Conservation (phyloP, 2,113 vertebrate genomes). For the Etheostoma cragini region DNA sequence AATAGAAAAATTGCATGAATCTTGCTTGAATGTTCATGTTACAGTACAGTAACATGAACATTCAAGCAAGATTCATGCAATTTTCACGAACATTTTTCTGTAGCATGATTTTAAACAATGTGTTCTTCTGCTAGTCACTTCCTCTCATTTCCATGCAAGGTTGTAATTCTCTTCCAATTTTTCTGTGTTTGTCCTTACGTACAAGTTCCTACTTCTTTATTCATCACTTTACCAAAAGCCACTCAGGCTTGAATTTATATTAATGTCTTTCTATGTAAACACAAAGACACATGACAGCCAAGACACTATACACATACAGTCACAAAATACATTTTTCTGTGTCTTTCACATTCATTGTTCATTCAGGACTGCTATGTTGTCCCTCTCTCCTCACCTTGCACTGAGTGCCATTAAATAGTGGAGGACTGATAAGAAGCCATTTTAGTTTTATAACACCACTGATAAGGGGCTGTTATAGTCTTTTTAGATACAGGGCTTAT, state of each 20-base stretch:
- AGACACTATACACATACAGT: not conserved
- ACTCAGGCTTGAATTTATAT: slow-evolving; percentile 25
- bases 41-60: not conserved
- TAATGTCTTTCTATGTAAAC: slow-evolving; percentile 7
- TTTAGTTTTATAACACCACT: slow-evolving; percentile 61
- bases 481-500: slow-evolving; percentile 68
- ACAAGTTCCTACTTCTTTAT: slow-evolving; percentile 37
- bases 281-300: not conserved
- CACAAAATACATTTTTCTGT: not conserved
- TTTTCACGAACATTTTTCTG: too few species aligned
- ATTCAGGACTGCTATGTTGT: not conserved
- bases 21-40: not conserved
- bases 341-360: slow-evolving; percentile 16
- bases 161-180: slow-evolving; percentile 7
- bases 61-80: too few species aligned
- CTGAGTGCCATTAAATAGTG: slow-evolving; percentile 62
- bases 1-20: not conserved
- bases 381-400: slow-evolving; percentile 56
- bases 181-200: not conserved
- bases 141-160: slow-evolving; percentile 3
- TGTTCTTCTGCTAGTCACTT: not conserved
- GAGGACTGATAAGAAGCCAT: slow-evolving; percentile 67
- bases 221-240: slow-evolving; percentile 18
- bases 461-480: slow-evolving; percentile 57
- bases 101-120: not conserved